Evolutionary conservation across 2,888 invertebrate genomes (phyloP), one percentile per base, ranked within the genome.

Genomic region (Reticulitermes lucifugus): DNA sequence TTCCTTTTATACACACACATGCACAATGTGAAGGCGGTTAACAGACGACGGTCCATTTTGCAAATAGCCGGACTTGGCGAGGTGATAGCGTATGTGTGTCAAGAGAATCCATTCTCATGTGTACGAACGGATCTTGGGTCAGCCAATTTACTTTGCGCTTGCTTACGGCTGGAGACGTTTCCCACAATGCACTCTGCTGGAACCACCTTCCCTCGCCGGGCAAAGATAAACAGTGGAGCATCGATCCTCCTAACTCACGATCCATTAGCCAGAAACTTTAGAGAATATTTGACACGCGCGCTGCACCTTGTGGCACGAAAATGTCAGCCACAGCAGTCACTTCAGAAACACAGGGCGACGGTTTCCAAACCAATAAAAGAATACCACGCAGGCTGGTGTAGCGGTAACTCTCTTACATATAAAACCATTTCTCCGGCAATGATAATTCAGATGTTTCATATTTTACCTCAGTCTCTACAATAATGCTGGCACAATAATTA

Each of bases 141-240:
- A 12, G 65, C n/a, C n/a, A 25, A 65, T 65, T 65, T 65, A 65
- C 65, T 65, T 25, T 65, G 6, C 65, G n/a, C 65, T 25, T 55
- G 18, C 55, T 55, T 18, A 18, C 25, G 65, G 65, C 65, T 65
- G 65, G 25, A n/a, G n/a, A n/a, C n/a, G 65, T 5, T 65, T n/a
- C 65, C 65, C 65, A 65, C 65, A 65, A 25, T 65, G 65, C 65
- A 65, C 65, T 65, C 25, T 12, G 65, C 18, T 65, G 65, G 25
- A n/a, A 25, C 65, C 65, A 65, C 65, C 65, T 65, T 55, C 55
- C 65, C 65, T n/a, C 65, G 65, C 65, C n/a, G 65, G n/a, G 65
- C 14, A 55, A 65, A 65, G 65, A 65, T n/a, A 65, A 65, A 65
- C 65, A 65, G 25, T n/a, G 9, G 65, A 25, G n/a, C 60, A 65